These are phyloP conservation scores for Myiothlypis coronata DNA, from an alignment of 2,797 vertebrate genomes.

Conservation along the genomic window DNA sequence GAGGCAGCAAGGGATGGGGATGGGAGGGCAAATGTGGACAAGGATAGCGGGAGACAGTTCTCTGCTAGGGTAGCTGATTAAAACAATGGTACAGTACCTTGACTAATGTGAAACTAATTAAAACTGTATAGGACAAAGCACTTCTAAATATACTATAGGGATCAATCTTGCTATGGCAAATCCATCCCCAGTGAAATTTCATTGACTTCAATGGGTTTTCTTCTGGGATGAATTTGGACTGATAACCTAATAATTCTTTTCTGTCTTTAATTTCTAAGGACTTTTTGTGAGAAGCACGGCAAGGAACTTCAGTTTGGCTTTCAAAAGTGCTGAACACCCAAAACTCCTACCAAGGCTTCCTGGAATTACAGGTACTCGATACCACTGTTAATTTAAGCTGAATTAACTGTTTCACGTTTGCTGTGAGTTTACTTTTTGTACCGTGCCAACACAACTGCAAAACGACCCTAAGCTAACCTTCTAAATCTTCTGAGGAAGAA, in stretches of 20 bases:
- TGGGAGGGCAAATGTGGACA: not conserved
- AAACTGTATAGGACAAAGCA: constrained; percentile 46
- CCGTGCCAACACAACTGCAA: not conserved
- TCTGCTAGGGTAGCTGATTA: not conserved
- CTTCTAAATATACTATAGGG: constrained; percentile 37
- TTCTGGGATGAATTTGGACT: constrained; percentile 43
- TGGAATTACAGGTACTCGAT: not conserved
- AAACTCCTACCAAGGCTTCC: not conserved
- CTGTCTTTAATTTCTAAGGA: constrained; percentile 24
- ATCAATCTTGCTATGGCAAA: constrained; percentile 40
- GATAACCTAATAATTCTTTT: constrained; percentile 51
- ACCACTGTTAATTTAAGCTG: not conserved
- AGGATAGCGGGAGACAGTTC: not conserved
- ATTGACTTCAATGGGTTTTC: constrained; percentile 26
- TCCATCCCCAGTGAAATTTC: constrained; percentile 24
- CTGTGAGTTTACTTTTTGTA: not conserved
- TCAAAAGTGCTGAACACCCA: constrained; percentile 13
- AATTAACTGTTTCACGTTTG: not conserved
- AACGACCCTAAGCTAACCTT: not conserved
- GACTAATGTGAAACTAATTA: constrained; percentile 60
- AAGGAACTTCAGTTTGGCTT: not conserved
- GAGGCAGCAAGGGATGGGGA: not conserved
- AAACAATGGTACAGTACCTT: constrained; percentile 40
- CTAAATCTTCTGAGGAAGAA: not conserved
- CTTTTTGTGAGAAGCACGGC: constrained; percentile 4